Percentiles rank a stretch among this genome's conserved stretches.
These are phyloP conservation scores for Cosmia trapezina DNA, from an alignment of 2,888 invertebrate genomes.

Conservation along the genomic window DNA sequence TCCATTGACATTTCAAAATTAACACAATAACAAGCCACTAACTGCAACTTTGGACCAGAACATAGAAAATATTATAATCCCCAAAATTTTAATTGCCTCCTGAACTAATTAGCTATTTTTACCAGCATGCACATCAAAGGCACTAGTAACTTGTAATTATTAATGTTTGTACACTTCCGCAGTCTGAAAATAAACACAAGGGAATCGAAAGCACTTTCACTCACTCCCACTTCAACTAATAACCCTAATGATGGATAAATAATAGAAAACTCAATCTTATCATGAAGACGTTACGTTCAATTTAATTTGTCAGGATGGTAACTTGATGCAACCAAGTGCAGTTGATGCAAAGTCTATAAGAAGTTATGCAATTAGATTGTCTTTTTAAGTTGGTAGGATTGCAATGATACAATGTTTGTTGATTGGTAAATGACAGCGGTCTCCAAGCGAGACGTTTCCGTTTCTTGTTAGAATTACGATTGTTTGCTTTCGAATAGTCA, in stretches of 20 bases:
- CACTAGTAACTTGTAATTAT: conserved; percentile 63
- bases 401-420: conserved; percentile 36
- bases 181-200: conserved; percentile 72
- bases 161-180: conserved; percentile 70
- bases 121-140: conserved; percentile 34
- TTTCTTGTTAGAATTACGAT: conserved; percentile 45
- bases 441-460: conserved; percentile 59
- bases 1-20: not conserved
- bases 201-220: conserved; percentile 72
- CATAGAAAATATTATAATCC: not conserved
- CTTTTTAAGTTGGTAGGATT: conserved; percentile 55
- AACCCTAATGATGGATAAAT: conserved; percentile 39
- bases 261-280: conserved; percentile 57
- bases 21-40: not conserved
- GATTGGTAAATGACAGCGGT: conserved; percentile 63
- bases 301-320: conserved; percentile 30
- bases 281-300: conserved; percentile 23
- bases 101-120: conserved; percentile 31
- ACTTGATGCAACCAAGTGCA: conserved; percentile 61
- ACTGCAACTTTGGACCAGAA: not conserved
- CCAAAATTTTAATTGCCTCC: not conserved
- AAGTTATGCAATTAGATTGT: conserved; percentile 50
- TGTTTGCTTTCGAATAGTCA: conserved; percentile 37
- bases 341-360: conserved; percentile 58
- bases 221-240: conserved; percentile 66